These are phyloP conservation scores for Lasioglossum zephyrum DNA, from an alignment of 2,888 invertebrate species.

Conservation along the genomic window DNA sequence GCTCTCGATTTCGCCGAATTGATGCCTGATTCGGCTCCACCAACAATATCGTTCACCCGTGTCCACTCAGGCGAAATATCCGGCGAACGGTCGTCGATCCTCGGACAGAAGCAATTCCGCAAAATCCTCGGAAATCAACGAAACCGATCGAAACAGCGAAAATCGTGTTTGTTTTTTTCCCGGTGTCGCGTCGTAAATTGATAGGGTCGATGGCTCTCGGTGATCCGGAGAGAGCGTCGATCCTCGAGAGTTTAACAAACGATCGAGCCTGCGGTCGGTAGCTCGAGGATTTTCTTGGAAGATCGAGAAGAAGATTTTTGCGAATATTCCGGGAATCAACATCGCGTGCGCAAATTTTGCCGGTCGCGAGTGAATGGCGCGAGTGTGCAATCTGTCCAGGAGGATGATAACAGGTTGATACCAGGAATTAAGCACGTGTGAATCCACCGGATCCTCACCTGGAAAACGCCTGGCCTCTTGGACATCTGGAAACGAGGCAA, in stretches of 20 bases:
- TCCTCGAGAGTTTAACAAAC: neutral
- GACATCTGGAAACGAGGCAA: slow-evolving; percentile 15
- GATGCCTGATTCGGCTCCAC: slow-evolving; percentile 34
- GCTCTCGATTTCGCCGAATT: slow-evolving; percentile 75
- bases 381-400: neutral
- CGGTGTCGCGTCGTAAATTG: neutral
- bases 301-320: neutral
- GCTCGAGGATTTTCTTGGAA: neutral
- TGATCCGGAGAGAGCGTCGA: neutral
- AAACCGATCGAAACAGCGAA: neutral
- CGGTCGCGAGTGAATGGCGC: neutral
- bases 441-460: neutral
- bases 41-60: neutral
- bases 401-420: slow-evolving; percentile 12
- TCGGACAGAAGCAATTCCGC: neutral
- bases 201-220: neutral
- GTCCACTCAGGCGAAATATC: neutral
- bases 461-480: neutral
- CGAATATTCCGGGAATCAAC: neutral
- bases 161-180: neutral
- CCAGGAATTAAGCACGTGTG: slow-evolving; percentile 20
- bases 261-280: neutral
- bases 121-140: neutral
- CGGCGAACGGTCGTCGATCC: neutral
- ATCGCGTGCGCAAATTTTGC: neutral